phyloP scores from a whole-genome alignment of 2,888 invertebrate species.

The Ernsta delagoae region DNA sequence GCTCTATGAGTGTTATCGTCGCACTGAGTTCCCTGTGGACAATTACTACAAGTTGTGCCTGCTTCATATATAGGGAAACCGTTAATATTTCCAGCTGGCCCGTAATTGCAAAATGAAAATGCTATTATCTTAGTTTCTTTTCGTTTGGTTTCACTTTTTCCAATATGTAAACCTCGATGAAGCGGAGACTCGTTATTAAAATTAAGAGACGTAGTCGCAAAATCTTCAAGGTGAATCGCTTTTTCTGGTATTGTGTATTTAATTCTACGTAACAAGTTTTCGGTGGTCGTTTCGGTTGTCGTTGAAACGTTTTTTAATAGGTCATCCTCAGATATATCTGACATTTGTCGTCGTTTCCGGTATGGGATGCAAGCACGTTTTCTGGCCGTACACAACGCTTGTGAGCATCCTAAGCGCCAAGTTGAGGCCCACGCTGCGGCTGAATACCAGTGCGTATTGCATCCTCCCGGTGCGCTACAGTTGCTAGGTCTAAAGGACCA shows the following conservation, averaged over 20 bases:
- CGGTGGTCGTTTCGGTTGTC: constrained; percentile 43
- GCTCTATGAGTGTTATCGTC: constrained; percentile 71
- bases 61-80: constrained; percentile 78
- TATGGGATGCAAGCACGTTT: constrained; percentile 65
- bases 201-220: constrained; percentile 47
- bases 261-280: constrained; percentile 66
- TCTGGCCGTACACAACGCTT: constrained; percentile 69
- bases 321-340: constrained; percentile 18
- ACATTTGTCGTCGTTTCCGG: constrained; percentile 56
- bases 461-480: constrained; percentile 73
- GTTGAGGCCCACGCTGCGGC: constrained; percentile 78
- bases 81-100: constrained; percentile 76
- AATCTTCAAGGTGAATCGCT: constrained; percentile 56
- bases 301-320: constrained; percentile 42
- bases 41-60: constrained; percentile 66
- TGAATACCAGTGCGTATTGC: constrained; percentile 76
- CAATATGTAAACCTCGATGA: constrained; percentile 57
- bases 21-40: constrained; percentile 72
- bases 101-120: constrained; percentile 78
- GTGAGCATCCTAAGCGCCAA: constrained; percentile 76
- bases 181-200: constrained; percentile 59
- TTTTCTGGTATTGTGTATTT: constrained; percentile 58
- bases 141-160: constrained; percentile 46
- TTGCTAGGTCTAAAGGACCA: constrained; percentile 69
- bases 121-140: constrained; percentile 67